Percentiles rank a stretch among this genome's conserved stretches.
These are phyloP conservation scores for Cacatua alba DNA, from an alignment of 2,113 vertebrate species.

Conservation along the genomic window DNA sequence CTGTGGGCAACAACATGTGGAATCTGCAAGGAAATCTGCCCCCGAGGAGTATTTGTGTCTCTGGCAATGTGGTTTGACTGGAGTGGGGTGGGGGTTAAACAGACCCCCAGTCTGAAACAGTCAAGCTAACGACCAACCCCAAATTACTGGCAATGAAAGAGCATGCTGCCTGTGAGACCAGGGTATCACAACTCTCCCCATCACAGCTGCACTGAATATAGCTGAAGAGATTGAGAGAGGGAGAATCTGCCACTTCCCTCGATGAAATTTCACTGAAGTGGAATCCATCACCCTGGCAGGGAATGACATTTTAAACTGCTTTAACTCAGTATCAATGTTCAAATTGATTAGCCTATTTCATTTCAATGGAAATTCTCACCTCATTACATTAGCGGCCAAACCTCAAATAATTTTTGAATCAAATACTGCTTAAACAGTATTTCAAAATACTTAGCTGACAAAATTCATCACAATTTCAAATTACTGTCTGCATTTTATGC, in stretches of 20 bases:
- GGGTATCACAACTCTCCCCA: neutral
- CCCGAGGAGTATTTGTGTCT: neutral
- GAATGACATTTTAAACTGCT: constrained; percentile 53
- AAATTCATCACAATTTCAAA: constrained; percentile 46
- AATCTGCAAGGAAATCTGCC: neutral
- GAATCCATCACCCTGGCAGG: neutral
- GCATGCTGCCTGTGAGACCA: neutral
- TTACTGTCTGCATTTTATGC: constrained; percentile 11
- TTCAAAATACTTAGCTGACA: constrained; percentile 39
- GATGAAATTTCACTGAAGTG: neutral
- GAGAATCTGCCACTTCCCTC: neutral
- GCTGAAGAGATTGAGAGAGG: neutral
- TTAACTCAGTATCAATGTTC: constrained; percentile 42
- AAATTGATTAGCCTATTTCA: constrained; percentile 56
- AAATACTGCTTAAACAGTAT: constrained; percentile 42
- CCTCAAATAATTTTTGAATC: constrained; percentile 51
- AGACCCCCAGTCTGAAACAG: neutral
- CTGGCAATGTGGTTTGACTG: neutral
- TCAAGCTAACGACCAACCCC: neutral
- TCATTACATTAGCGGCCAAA: constrained; percentile 48
- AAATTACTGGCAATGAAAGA: neutral
- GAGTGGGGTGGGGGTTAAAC: neutral
- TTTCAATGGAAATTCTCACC: constrained; percentile 58
- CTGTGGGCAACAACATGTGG: rapidly evolving
- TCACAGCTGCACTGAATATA: neutral